A percentile compares a stretch with the other conserved stretches of the same genome.
Evolutionary conservation across 2,113 vertebrate species (phyloP).

Genomic region (Forbesichthys papilliferus): DNA sequence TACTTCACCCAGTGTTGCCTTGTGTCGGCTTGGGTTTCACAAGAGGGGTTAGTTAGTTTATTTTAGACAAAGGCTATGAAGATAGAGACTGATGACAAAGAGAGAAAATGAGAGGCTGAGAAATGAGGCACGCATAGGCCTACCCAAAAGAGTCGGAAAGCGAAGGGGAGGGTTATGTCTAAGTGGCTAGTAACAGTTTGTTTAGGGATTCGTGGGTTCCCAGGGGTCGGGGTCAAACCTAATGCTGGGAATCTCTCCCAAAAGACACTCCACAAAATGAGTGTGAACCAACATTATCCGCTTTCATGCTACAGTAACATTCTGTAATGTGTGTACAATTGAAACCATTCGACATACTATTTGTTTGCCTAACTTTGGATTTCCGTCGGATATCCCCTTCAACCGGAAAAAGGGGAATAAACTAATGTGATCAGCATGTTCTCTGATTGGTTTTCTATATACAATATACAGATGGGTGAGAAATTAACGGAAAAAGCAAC

Average conservation of each 20-base stretch:
- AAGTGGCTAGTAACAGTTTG: conserved; percentile 58
- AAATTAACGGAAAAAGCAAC: too few species aligned
- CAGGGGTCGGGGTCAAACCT: conserved; percentile 35
- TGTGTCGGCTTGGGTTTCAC: conserved; percentile 63
- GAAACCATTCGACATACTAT: too few species aligned
- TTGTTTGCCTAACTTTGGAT: too few species aligned
- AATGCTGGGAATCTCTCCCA: conserved; percentile 35
- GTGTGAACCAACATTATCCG: not conserved
- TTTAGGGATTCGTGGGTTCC: conserved; percentile 50
- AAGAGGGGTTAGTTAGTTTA: conserved; percentile 60
- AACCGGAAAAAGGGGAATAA: too few species aligned
- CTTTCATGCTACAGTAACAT: conserved; percentile 3
- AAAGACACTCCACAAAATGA: conserved; percentile 22
- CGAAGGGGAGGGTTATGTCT: conserved; percentile 9
- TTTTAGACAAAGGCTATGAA: conserved; percentile 57
- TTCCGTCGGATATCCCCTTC: too few species aligned
- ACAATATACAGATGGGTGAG: too few species aligned
- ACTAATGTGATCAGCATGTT: too few species aligned
- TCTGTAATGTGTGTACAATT: not conserved
- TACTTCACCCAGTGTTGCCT: conserved; percentile 59
- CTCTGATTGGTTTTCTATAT: too few species aligned
- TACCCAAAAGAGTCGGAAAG: conserved; percentile 13
- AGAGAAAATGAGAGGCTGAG: conserved; percentile 20
- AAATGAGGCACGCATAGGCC: conserved; percentile 22
- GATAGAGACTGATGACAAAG: conserved; percentile 47